Conservation (phyloP, 2,113 vertebrate species). For the crab-eating macaque (Macaca fascicularis) region T2T-MFA8v1.1 NC_088387.1:86527501-86528000, state of each 20-base stretch:
- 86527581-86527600: background rate
- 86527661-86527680: background rate
- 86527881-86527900: background rate
- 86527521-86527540: constrained; percentile 44
- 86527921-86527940: background rate
- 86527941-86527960: background rate
- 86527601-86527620: constrained; percentile 50
- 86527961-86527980: background rate
- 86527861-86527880: background rate
- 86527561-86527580: constrained; percentile 32
- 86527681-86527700: background rate
- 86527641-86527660: background rate
- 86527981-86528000: background rate
- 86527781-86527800: background rate
- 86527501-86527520: background rate
- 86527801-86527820: background rate
- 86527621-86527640: background rate
- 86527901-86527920: background rate
- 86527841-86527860: background rate
- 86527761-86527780: background rate
- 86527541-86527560: constrained; percentile 50
- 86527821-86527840: background rate
- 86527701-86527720: background rate
- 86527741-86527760: background rate
- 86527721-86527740: background rate